phyloP scores from a whole-genome alignment of 2,888 invertebrate species.

The Ommatoiulus sabulosus region DNA sequence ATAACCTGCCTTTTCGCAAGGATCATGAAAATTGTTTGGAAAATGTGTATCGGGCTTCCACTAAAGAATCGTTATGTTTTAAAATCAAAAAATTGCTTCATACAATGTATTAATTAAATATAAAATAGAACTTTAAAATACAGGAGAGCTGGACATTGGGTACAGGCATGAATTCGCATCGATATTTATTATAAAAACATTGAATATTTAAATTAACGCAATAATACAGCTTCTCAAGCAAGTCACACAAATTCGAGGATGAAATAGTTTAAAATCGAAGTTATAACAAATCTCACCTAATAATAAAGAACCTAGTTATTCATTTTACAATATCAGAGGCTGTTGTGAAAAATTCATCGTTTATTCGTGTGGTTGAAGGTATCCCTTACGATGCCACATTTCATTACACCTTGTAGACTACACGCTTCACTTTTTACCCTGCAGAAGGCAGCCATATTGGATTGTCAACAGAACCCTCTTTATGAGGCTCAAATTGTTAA shows the following conservation, averaged over 20 bases:
- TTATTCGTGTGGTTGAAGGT: conserved; percentile 95
- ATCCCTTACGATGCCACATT: no score
- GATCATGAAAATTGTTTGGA: neutral
- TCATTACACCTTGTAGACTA: no score
- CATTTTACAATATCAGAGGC: conserved; percentile 71
- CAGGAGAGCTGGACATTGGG: neutral
- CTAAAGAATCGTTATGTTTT: neutral
- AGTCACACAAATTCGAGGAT: neutral
- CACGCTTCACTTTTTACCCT: no score
- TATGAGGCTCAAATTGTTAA: no score
- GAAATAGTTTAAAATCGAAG: conserved; percentile 8
- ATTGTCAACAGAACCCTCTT: no score
- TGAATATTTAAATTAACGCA: conserved; percentile 38
- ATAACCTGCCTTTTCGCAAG: no score
- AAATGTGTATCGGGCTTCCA: neutral
- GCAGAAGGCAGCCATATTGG: no score
- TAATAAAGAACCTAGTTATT: neutral
- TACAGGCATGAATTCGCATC: neutral
- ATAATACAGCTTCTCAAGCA: conserved; percentile 25
- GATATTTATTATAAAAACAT: neutral
- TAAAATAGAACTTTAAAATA: conserved; percentile 5
- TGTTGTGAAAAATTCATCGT: conserved; percentile 94
- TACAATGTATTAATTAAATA: conserved; percentile 5
- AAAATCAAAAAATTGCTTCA: neutral
- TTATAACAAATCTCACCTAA: conserved; percentile 20